These are phyloP conservation scores for Pterois miles DNA, from an alignment of 2,797 vertebrate species.

Conservation along the genomic window DNA sequence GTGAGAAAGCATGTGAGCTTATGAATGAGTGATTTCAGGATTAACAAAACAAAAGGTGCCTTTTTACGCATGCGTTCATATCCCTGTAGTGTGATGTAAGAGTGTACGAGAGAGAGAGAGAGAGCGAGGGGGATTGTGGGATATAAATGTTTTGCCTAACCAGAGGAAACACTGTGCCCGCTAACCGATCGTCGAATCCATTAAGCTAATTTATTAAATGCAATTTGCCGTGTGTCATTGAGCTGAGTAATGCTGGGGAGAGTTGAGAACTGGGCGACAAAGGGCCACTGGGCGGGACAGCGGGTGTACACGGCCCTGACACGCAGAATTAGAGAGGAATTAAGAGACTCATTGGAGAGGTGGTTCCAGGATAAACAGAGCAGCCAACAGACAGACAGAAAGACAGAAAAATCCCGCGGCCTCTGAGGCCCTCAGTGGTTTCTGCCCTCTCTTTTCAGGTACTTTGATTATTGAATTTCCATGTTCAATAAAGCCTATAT, in stretches of 20 bases:
- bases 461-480: conserved; percentile 64
- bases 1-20: neutral
- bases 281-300: conserved; percentile 77
- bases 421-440: neutral
- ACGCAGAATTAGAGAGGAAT: conserved; percentile 80
- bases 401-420: neutral
- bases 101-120: conserved; percentile 1
- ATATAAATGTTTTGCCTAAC: conserved; percentile 96
- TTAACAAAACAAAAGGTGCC: neutral
- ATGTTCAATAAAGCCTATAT: conserved; percentile 56
- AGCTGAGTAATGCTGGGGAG: conserved; percentile 89
- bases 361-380: conserved; percentile 70
- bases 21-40: neutral
- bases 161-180: conserved; percentile 90
- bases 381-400: conserved; percentile 28
- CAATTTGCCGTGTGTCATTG: conserved; percentile 93
- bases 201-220: conserved; percentile 97
- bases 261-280: conserved; percentile 79
- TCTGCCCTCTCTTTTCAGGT: conserved; percentile 8
- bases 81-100: neutral
- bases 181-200: conserved; percentile 94
- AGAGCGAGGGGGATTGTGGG: conserved; percentile 65
- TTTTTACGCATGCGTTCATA: conserved; percentile 14
- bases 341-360: conserved; percentile 75
- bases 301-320: conserved; percentile 70